Base-by-base conservation (phyloP, 2,113 vertebrate genomes). In the Psephotus haematonotus region DNA sequence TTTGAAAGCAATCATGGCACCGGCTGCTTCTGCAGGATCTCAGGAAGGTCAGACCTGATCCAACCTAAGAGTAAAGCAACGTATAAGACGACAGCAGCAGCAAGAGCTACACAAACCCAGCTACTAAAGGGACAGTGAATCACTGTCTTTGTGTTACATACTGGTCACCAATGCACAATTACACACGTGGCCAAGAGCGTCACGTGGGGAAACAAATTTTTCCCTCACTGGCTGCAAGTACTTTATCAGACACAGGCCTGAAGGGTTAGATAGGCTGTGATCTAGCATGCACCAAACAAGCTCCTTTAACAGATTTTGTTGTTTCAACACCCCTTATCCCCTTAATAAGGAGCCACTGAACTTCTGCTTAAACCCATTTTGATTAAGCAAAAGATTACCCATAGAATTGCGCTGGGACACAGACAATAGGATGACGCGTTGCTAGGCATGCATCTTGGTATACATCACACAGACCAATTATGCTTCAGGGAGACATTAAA, bases 401-500 rank as follows among this genome's bases (percentile, higher is more conserved):
- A 13, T 0, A 10, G 82, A 76, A 53, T 1, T 29, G 37, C 1
- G 1, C 24, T 25, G 27, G 14, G 43, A 37, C 31, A 49, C 10
- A 5, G 55, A 69, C 39, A 39, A 35, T 72, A 74, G 75, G 24
- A 62, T 43, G 57, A 27, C 3, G 14, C 14, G 0, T 67, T 67
- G 59, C 76, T 77, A 88, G 68, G 55, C n/a, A 2, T 64, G 17
- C 11, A 2, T 19, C 75, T 74, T 82, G 19, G 68, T 63, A 47
- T 47, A 71, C 50, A 81, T 43, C 89, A 53, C 74, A 64, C 43
- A 60, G 46, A 74, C 28, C 84, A 75, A 70, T 39, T 86, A 70
- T 43, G 63, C 96, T 96, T 95, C 91, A 22, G 92, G 93, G 90
- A 95, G 70, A 94, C 80, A 65, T 94, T 86, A 96, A 94, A 94